Percentiles rank a stretch among this genome's conserved stretches.
Evolutionary conservation across 1,140 invertebrate genomes (phyloP).

Genomic region (Drosophila nebulosa): DNA sequence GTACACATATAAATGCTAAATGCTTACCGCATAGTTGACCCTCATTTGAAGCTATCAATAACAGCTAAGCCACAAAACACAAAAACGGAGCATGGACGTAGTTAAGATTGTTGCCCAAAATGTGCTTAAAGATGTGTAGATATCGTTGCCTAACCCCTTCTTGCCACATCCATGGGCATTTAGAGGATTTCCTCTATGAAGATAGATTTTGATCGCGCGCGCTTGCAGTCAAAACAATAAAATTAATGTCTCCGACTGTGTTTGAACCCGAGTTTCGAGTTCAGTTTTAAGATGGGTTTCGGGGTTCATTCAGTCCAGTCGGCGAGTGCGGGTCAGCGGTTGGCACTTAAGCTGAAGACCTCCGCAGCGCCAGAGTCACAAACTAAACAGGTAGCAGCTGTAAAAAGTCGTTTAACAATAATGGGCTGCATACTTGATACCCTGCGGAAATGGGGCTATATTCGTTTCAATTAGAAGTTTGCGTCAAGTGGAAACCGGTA

Average conservation of each 20-base stretch:
- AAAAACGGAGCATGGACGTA: not conserved
- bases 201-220: conserved; percentile 62
- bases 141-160: not conserved
- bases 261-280: conserved; percentile 3
- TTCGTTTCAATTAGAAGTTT: not conserved
- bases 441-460: not conserved
- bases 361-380: conserved; percentile 20
- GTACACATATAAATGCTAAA: conserved; percentile 21
- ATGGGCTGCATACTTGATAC: conserved; percentile 24
- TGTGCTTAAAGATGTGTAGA: too few relatives aligned
- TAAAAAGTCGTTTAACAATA: conserved; percentile 63
- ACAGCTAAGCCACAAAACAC: conserved; percentile 36
- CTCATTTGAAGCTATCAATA: conserved; percentile 74
- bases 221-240: conserved; percentile 67
- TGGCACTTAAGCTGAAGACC: conserved; percentile 55
- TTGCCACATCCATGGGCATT: not conserved
- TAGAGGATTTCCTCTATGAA: not conserved
- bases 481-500: not conserved
- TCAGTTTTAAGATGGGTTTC: not conserved
- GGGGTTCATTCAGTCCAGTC: conserved; percentile 31
- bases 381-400: conserved; percentile 63
- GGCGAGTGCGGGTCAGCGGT: conserved; percentile 40
- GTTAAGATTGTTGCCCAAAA: too few relatives aligned
- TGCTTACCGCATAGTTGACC: conserved; percentile 64
- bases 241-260: conserved; percentile 67